Percentiles rank a stretch among this genome's conserved stretches.
phyloP scores from a whole-genome alignment of 2,888 invertebrate genomes.

The Hyles lineata region DNA sequence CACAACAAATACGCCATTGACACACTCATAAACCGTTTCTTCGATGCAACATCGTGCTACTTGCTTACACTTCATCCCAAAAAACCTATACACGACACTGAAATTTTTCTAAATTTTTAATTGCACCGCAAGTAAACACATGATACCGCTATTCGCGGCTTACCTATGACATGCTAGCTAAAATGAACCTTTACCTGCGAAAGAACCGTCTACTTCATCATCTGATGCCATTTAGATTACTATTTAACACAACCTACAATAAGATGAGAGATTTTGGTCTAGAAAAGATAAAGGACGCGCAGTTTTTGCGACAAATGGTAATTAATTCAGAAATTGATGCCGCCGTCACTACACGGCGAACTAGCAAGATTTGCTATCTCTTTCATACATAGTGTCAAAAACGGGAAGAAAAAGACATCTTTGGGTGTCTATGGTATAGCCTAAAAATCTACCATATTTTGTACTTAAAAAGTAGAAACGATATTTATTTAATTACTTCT shows the following conservation, averaged over 20 bases:
- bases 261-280: constrained; percentile 73
- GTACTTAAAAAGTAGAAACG: no score
- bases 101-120: constrained; percentile 80
- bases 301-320: constrained; percentile 85
- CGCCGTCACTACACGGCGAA: constrained; percentile 80
- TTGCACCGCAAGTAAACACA: constrained; percentile 86
- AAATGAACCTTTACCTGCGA: constrained; percentile 90
- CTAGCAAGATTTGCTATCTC: constrained; percentile 71
- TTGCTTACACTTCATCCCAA: constrained; percentile 42
- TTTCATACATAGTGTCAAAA: constrained; percentile 54
- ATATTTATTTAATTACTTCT: no score
- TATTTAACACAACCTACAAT: constrained; percentile 69
- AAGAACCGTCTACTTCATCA: constrained; percentile 94
- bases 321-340: constrained; percentile 85
- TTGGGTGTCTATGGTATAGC: constrained; percentile 41
- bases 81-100: constrained; percentile 49
- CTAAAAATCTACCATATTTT: constrained; percentile 34
- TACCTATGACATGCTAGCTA: constrained; percentile 84
- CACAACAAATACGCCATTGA: constrained; percentile 70
- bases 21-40: constrained; percentile 49
- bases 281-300: constrained; percentile 84
- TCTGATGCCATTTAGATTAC: constrained; percentile 91
- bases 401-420: constrained; percentile 58
- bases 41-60: constrained; percentile 45
- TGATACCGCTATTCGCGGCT: constrained; percentile 86